Conservation (phyloP, 1,140 invertebrate species). For the Trichogramma pretiosum region DNA sequence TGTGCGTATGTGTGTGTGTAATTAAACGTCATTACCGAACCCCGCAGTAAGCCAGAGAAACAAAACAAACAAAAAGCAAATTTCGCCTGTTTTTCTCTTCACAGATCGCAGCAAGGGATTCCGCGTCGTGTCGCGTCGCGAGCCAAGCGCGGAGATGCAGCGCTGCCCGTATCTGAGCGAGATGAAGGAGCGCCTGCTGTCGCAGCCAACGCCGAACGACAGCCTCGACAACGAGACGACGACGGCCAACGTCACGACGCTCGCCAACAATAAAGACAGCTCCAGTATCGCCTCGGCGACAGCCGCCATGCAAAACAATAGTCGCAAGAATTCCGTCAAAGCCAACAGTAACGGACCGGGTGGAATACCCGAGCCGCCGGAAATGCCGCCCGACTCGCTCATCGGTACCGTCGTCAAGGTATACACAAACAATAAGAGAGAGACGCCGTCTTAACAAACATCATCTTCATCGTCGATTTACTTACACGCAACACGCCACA, state of each 20-base stretch:
- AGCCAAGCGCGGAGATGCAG: slow-evolving; percentile 59
- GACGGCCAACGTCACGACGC: slow-evolving; percentile 37
- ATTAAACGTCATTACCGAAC: too few species aligned
- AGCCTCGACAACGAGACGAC: slow-evolving; percentile 47
- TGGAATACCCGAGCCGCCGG: slow-evolving; percentile 49
- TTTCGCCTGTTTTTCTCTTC: too few species aligned
- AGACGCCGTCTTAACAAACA: too few species aligned
- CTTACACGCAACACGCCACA: too few species aligned
- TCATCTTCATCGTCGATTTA: too few species aligned
- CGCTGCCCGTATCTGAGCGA: slow-evolving; percentile 82
- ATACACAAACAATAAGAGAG: slow-evolving; percentile 28
- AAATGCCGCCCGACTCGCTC: slow-evolving; percentile 53
- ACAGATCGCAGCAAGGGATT: too few species aligned
- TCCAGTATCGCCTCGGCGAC: slow-evolving; percentile 32
- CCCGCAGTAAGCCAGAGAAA: too few species aligned
- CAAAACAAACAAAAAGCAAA: too few species aligned
- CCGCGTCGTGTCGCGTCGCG: slow-evolving; percentile 18
- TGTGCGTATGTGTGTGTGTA: too few species aligned
- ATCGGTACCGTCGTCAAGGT: slow-evolving; percentile 82
- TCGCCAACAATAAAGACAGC: slow-evolving; percentile 14
- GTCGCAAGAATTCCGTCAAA: slow-evolving; percentile 5
- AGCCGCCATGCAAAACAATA: not conserved
- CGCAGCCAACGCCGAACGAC: slow-evolving; percentile 50
- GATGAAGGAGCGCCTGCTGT: slow-evolving; percentile 80
- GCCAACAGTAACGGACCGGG: slow-evolving; percentile 37